Conservation (phyloP, 2,797 vertebrate species). For the Macroramphosus scolopax region DNA sequence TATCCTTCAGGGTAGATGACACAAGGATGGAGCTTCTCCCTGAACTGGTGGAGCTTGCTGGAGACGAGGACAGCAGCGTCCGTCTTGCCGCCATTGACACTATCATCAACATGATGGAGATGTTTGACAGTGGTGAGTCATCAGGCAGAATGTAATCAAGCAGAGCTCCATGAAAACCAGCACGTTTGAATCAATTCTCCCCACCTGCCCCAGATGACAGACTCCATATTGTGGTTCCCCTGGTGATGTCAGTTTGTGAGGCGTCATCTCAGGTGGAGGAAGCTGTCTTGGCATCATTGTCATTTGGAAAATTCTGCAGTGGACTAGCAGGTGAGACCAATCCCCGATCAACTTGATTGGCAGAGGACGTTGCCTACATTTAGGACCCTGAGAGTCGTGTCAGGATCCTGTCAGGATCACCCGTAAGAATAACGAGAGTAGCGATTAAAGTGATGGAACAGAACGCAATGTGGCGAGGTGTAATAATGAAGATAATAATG, state of each 20-base stretch:
- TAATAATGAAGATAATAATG: too few relatives aligned
- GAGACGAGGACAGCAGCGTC: constrained; percentile 87
- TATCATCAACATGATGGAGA: constrained; percentile 86
- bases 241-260: constrained; percentile 93
- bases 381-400: neutral
- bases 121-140: constrained; percentile 86
- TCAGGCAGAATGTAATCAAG: neutral
- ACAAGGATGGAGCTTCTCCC: constrained; percentile 87
- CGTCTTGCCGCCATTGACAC: constrained; percentile 92
- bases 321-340: constrained; percentile 85
- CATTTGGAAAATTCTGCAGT: constrained; percentile 91
- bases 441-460: too few relatives aligned
- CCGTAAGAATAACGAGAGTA: too few relatives aligned
- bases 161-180: neutral
- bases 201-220: constrained; percentile 80
- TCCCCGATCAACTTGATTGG: too few relatives aligned
- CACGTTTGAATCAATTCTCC: neutral
- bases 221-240: constrained; percentile 87
- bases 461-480: too few relatives aligned
- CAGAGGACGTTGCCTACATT: too few relatives aligned
- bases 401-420: too few relatives aligned
- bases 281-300: constrained; percentile 85
- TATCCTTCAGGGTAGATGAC: constrained; percentile 82
- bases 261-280: constrained; percentile 75
- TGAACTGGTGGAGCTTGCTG: constrained; percentile 86